A percentile compares a stretch with the other conserved stretches of the same genome.
Evolutionary conservation across 2,888 invertebrate genomes (phyloP).

Genomic region (Limulus polyphemus): DNA sequence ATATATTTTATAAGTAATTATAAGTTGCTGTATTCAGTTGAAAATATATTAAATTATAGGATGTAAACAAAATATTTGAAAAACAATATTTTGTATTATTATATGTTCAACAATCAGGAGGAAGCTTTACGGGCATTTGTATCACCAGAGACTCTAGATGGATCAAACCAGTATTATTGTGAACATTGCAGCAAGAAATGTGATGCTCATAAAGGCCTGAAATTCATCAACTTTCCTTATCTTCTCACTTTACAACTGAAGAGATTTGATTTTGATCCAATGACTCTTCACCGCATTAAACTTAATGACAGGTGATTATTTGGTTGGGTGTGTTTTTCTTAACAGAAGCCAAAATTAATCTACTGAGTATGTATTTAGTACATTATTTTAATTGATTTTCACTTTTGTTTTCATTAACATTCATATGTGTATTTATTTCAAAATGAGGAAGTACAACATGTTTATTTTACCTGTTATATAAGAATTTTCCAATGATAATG

Average conservation of each 20-base stretch:
- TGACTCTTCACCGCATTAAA: constrained; percentile 68
- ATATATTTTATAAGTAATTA: too few relatives aligned
- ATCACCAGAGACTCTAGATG: constrained; percentile 67
- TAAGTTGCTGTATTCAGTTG: too few relatives aligned
- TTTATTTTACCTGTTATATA: too few relatives aligned
- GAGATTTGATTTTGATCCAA: constrained; percentile 78
- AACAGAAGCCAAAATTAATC: neutral
- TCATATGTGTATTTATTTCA: neutral
- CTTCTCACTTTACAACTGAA: constrained; percentile 73
- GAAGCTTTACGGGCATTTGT: constrained; percentile 73
- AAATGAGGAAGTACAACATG: neutral
- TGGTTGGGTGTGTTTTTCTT: neutral
- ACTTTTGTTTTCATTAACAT: neutral
- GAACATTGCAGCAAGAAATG: constrained; percentile 73
- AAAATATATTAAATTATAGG: too few relatives aligned
- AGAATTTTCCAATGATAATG: too few relatives aligned
- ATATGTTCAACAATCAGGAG: constrained; percentile 42
- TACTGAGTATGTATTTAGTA: neutral
- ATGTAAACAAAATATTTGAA: too few relatives aligned
- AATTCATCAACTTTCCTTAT: constrained; percentile 74
- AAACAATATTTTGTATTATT: neutral
- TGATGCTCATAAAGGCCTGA: constrained; percentile 77
- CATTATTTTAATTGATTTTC: neutral
- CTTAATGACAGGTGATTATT: constrained; percentile 62
- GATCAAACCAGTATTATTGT: constrained; percentile 73